Conservation (phyloP, 2,797 vertebrate species). For the Australoheros facetus region DNA sequence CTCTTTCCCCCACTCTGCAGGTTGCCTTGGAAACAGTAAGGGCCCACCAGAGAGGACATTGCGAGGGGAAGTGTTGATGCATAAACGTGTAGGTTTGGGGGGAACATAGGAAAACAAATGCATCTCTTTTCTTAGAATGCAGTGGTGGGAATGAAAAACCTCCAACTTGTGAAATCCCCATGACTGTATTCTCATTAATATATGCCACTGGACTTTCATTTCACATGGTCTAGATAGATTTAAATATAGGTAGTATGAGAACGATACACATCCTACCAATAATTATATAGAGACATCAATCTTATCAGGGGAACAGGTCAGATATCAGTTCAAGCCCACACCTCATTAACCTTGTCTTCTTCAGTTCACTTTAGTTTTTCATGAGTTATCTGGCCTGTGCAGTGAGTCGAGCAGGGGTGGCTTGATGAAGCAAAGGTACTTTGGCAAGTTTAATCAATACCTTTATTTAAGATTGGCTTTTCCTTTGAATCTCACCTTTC, state of each 20-base stretch:
- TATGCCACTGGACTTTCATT: not conserved
- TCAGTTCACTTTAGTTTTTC: constrained; percentile 14
- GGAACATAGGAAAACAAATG: constrained; percentile 16
- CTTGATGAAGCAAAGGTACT: constrained; percentile 37
- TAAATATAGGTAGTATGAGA: not conserved
- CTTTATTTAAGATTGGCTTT: constrained; percentile 45
- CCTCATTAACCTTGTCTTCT: constrained; percentile 9
- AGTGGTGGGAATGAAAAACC: not conserved
- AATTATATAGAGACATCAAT: not conserved
- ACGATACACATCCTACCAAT: not conserved
- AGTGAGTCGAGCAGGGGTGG: constrained; percentile 7
- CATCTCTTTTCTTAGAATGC: constrained; percentile 6
- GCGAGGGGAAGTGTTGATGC: constrained; percentile 45
- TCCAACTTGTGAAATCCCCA: not conserved
- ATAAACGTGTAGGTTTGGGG: constrained; percentile 50
- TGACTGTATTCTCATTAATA: not conserved
- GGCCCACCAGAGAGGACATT: constrained; percentile 69
- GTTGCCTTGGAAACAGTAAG: constrained; percentile 83
- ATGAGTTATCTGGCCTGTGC: not conserved
- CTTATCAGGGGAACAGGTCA: constrained; percentile 6
- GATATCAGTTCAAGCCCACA: constrained; percentile 8
- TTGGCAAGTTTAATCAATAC: constrained; percentile 45
- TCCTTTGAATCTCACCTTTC: not conserved
- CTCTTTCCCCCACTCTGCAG: constrained; percentile 51
- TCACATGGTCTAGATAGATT: not conserved